Evolutionary conservation across 2,888 invertebrate species (phyloP).

Genomic region (Cantharis flavilabris): DNA sequence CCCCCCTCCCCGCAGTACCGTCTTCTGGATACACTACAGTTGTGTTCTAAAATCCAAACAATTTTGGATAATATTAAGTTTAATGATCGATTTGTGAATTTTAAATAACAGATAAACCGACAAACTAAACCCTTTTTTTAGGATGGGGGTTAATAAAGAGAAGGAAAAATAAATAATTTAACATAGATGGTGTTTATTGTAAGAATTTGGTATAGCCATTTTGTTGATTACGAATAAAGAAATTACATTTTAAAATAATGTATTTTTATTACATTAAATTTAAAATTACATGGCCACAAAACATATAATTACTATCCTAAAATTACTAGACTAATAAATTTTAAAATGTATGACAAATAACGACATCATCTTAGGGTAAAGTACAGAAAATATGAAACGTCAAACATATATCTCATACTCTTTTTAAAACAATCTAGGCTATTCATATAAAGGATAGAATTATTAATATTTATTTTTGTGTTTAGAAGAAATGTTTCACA

Average conservation of each 20-base stretch:
- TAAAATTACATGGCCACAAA: conserved; percentile 60
- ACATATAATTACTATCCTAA: conserved; percentile 54
- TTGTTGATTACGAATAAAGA: neutral
- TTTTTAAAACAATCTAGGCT: conserved; percentile 40
- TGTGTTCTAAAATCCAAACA: no score
- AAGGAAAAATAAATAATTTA: no score
- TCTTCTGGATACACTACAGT: no score
- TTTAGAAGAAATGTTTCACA: conserved; percentile 7
- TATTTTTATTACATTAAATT: conserved; percentile 59
- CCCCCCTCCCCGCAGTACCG: no score
- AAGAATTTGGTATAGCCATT: neutral
- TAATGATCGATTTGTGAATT: no score
- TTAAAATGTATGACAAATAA: conserved; percentile 32
- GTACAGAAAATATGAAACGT: conserved; percentile 31
- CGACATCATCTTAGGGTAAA: conserved; percentile 21
- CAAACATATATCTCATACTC: conserved; percentile 29
- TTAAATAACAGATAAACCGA: no score
- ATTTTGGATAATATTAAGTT: no score
- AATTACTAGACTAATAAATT: conserved; percentile 42
- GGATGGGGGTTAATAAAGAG: no score
- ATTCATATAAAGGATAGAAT: conserved; percentile 45
- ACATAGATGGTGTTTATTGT: neutral
- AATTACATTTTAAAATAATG: conserved; percentile 47
- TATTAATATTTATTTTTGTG: neutral
- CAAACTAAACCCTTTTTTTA: no score